Base-by-base conservation (phyloP, 2,113 vertebrate genomes). In the Donacobius atricapilla region DNA sequence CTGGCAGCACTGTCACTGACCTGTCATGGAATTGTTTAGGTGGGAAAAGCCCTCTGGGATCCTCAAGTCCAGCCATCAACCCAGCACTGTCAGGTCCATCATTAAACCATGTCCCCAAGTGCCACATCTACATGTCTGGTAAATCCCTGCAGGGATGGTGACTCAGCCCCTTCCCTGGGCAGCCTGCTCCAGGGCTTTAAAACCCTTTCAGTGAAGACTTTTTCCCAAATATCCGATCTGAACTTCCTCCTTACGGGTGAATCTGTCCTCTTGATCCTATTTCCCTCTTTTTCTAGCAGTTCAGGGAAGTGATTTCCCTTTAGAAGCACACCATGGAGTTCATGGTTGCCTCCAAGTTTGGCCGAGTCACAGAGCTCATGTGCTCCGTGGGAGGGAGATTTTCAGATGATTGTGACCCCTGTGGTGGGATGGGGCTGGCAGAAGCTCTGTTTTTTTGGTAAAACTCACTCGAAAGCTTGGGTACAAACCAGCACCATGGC, bases 401-500 rank as follows among this genome's bases (percentile, higher is more conserved):
- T 27, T 57, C 16, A 22, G 7, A 12, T 5, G 1, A 1, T 13
- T 1, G 0, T 27, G 14, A 10, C 5, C 3, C 6, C 27, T 69
- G 40, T 69, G 22, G 7, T 71, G 45, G 24, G 35, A 4, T 30
- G 37, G 25, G 40, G 15, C 8, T 79, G 33, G 33, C 18, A 53
- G 33, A 18, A 90, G 6, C 33, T 77, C 42, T 53, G 12, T 21
- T 31, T 33, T 58, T 51, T 22, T 11, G 25, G 30, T 24, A 87
- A 81, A 81, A 77, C 23, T 56, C 30, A 10, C 50, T 54, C 44
- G n/a, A 11, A 73, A 83, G 0, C 48, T 47, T 0, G 0, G 13
- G 10, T 31, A 31, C 1, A 3, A 71, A 20, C 15, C 35, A n/a
- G 5, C 19, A 8, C 6, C 16, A 2, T 31, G 73, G 13, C 51